Base-by-base conservation (phyloP, 2,113 vertebrate genomes). In the Alligator mississippiensis region DNA sequence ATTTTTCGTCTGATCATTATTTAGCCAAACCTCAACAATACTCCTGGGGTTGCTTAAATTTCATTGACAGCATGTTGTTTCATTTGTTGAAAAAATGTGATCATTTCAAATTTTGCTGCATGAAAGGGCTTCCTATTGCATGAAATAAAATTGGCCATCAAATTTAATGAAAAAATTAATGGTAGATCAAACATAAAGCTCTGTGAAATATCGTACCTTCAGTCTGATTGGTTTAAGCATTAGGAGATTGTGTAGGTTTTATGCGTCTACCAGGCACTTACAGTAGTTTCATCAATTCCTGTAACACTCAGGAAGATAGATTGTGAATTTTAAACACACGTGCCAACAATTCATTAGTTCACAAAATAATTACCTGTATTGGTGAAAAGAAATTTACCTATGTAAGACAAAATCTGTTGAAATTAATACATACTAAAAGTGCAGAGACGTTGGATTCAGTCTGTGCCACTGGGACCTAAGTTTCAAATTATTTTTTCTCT, bases 1-100 rank as follows among this genome's bases (percentile, higher is more conserved):
- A 87, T 95, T 97, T 98, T 97, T 98, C 96, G 96, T 97, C 97
- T 95, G 96, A 96, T 98, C 96, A 90, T 97, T 96, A 95, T 97
- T 97, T 93, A 97, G 95, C 93, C 96, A 98, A 97, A 97, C 94
- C 91, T 96, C 96, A 96, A 72, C 88, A 96, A 93, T 93, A 93
- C 98, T 97, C 97, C 62, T 11, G 97, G 95, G 97, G 82, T 95
- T 94, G 96, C 97, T 97, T 98, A 91, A 95, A 96, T 97, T 97
- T 97, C 97, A 96, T 93, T 96, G 96, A 97, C 97, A 95, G 95
- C 59, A 79, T 96, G 94, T 97, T 77, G 30, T 97, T 98, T 94
- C 83, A 93, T 97, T 96, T 96, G 90, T 96, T 97, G 94, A 97
- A 97, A 47, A 97, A 97, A 96, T 92, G 82, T 61, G 80, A 84